Conservation (phyloP, 2,888 invertebrate genomes). For the Tholera decimalis region DNA sequence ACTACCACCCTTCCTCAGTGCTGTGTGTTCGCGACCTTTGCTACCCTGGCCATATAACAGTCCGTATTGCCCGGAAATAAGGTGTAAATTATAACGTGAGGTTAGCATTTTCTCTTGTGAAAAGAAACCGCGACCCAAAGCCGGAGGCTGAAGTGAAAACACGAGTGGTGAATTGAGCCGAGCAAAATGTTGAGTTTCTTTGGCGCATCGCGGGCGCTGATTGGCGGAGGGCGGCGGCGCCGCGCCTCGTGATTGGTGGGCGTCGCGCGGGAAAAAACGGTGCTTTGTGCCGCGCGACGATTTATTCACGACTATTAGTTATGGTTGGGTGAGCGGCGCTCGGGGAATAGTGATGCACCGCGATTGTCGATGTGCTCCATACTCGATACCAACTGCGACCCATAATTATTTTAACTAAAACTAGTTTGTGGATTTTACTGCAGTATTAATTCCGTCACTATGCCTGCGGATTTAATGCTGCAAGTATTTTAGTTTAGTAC, state of each 20-base stretch:
- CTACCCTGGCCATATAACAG: background rate
- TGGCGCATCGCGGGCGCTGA: conserved; percentile 77
- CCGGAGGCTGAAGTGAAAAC: conserved; percentile 81
- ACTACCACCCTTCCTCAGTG: conserved; percentile 73
- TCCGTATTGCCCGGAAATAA: conserved; percentile 54
- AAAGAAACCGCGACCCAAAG: conserved; percentile 82
- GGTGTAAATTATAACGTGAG: conserved; percentile 69
- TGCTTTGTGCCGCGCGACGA: conserved; percentile 85
- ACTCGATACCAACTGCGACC: background rate
- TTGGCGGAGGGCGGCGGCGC: conserved; percentile 79
- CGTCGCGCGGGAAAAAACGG: conserved; percentile 79
- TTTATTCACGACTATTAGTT: conserved; percentile 90
- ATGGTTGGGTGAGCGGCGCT: conserved; percentile 84
- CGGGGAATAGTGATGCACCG: conserved; percentile 71
- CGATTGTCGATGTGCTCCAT: conserved; percentile 23
- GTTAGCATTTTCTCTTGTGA: conserved; percentile 59
- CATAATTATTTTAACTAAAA: background rate
- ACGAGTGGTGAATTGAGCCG: conserved; percentile 81
- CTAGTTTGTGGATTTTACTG: no score
- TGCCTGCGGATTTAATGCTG: no score
- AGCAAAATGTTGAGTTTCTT: conserved; percentile 87
- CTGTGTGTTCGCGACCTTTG: conserved; percentile 46
- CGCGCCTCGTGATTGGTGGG: conserved; percentile 81
- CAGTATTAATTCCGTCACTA: no score
- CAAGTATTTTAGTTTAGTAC: no score